A percentile compares a stretch with the other conserved stretches of the same genome.
Evolutionary conservation across 2,113 vertebrate genomes (phyloP).

Genomic region (Microcebus griseorufus): DNA sequence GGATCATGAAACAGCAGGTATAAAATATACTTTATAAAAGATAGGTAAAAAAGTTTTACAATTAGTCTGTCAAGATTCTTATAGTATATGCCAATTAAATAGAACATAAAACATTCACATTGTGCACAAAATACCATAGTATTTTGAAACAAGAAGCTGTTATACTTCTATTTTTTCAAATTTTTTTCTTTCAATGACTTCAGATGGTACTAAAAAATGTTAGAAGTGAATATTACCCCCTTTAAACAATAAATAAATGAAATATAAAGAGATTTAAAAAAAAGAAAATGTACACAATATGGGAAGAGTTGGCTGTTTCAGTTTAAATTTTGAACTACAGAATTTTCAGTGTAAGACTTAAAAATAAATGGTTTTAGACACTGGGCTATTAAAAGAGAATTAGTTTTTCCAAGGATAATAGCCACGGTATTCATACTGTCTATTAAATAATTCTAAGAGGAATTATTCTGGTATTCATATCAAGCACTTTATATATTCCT

Average conservation of each 20-base stretch:
- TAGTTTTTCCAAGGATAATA: neutral
- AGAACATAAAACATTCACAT: neutral
- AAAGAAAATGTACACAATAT: neutral
- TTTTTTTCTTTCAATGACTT: neutral
- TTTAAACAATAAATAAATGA: neutral
- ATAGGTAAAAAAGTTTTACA: neutral
- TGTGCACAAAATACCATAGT: neutral
- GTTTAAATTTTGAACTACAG: neutral
- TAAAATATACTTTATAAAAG: neutral
- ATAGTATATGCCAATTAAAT: neutral
- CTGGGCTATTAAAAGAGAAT: neutral
- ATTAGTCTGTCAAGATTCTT: neutral
- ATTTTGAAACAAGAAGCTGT: neutral
- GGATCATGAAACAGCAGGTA: neutral
- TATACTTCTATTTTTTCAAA: neutral
- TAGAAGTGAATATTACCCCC: neutral
- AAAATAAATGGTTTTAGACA: neutral
- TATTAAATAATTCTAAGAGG: neutral
- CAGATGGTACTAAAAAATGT: neutral
- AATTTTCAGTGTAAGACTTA: neutral
- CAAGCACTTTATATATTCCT: neutral
- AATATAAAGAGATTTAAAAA: neutral
- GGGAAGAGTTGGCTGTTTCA: neutral
- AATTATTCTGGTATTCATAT: neutral
- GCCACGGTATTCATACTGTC: neutral